phyloP scores from a whole-genome alignment of 2,888 invertebrate species.

The Liodrosophila aerea region DNA sequence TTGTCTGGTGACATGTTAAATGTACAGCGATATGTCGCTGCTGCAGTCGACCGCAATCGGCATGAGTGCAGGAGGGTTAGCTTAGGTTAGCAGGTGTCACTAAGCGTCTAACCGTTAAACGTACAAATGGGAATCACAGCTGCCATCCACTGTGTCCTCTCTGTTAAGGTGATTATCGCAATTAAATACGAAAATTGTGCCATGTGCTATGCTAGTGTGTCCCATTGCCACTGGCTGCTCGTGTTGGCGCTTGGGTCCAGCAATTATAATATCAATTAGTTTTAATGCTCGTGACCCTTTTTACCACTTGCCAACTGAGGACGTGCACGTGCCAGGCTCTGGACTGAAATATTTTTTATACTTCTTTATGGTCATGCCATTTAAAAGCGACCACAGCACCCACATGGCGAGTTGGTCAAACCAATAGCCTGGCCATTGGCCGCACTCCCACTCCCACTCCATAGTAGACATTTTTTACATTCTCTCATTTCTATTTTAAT shows the following conservation, averaged over 20 bases:
- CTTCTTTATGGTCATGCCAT: not conserved
- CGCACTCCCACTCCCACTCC: no score
- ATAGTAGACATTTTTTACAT: no score
- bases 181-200: conserved; percentile 38
- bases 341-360: no score
- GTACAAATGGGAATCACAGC: conserved; percentile 1
- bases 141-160: conserved; percentile 1
- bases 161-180: conserved; percentile 54
- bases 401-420: conserved; percentile 4
- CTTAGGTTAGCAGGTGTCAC: conserved; percentile 38
- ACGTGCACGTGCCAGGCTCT: conserved; percentile 29
- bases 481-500: conserved; percentile 1
- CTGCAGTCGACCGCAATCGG: conserved; percentile 17
- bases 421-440: conserved; percentile 17
- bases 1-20: conserved; percentile 49
- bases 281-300: conserved; percentile 63
- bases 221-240: not conserved
- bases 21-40: conserved; percentile 49
- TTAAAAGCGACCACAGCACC: conserved; percentile 9
- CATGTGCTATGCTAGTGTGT: conserved; percentile 1
- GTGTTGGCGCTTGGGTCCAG: conserved; percentile 11
- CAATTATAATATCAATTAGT: conserved; percentile 68
- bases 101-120: conserved; percentile 2
- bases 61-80: conserved; percentile 3
- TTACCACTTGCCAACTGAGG: conserved; percentile 31